Evolutionary conservation across 2,113 vertebrate genomes (phyloP).

Genomic region (Neolamprologus sp.): DNA sequence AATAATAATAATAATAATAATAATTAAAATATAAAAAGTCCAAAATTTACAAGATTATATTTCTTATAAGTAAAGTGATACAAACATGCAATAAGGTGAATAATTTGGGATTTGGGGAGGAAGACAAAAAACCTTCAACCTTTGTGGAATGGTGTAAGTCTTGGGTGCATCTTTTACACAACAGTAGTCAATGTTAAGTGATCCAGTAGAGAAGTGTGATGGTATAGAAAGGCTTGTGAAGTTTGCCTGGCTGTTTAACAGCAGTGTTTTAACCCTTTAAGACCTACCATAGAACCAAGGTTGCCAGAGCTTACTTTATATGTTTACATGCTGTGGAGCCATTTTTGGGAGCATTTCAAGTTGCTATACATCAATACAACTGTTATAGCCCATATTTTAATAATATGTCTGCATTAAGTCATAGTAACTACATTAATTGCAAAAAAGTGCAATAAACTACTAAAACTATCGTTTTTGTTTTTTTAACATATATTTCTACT

Average conservation of each 20-base stretch:
- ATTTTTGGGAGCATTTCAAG: too few species aligned
- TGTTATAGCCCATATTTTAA: fast-evolving
- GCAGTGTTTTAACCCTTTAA: neutral
- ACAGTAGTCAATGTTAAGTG: neutral
- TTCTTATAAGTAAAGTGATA: neutral
- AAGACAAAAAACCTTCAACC: neutral
- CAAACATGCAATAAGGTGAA: neutral
- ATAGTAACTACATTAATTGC: too few species aligned
- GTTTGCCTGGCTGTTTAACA: neutral
- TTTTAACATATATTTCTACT: too few species aligned
- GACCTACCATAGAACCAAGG: too few species aligned
- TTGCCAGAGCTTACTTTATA: fast-evolving
- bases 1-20: neutral
- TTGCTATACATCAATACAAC: too few species aligned
- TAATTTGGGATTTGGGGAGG: neutral
- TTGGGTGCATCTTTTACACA: neutral
- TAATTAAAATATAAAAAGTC: neutral
- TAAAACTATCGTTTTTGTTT: too few species aligned
- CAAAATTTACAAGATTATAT: neutral
- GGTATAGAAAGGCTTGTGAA: fast-evolving
- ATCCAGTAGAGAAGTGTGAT: neutral
- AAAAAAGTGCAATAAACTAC: too few species aligned
- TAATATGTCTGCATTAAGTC: too few species aligned
- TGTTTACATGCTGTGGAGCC: too few species aligned
- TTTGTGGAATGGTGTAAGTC: neutral